A percentile compares a stretch with the other conserved stretches of the same genome.
Conservation (phyloP, 2,888 invertebrate genomes). For the Acanthosepion esculentum region DNA sequence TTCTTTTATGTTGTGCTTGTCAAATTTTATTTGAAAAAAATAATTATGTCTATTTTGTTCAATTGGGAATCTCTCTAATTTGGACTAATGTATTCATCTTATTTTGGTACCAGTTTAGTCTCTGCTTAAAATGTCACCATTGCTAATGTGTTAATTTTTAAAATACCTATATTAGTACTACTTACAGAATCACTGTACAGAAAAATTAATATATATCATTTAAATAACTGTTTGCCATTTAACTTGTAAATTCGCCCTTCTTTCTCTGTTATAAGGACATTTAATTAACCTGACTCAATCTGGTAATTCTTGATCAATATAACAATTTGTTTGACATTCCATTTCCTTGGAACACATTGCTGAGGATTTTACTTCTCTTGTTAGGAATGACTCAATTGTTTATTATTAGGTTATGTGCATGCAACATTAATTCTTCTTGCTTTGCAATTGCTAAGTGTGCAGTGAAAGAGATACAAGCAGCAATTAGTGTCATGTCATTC, state of each 20-base stretch:
- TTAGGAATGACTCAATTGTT: background rate
- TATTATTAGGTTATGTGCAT: background rate
- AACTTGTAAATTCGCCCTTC: background rate
- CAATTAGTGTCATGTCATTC: conserved; percentile 2
- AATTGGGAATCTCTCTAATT: background rate
- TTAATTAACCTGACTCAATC: background rate
- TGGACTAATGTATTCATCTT: background rate
- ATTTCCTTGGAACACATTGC: background rate
- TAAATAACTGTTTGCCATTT: background rate
- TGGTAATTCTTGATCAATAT: background rate
- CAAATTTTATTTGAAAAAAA: background rate
- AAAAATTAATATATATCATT: background rate
- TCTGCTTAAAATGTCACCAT: background rate
- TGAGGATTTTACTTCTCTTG: background rate
- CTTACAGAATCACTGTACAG: background rate
- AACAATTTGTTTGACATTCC: background rate
- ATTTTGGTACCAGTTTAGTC: too few species aligned
- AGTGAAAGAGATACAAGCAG: background rate
- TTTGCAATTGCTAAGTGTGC: background rate
- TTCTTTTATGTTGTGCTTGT: too few species aligned
- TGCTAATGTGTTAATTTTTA: too few species aligned
- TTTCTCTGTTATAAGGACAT: too few species aligned
- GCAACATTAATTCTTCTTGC: conserved; percentile 14
- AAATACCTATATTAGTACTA: background rate
- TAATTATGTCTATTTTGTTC: background rate